A percentile compares a stretch with the other conserved stretches of the same genome.
phyloP scores from a whole-genome alignment of 2,888 invertebrate genomes.

The Acleris sparsana region DNA sequence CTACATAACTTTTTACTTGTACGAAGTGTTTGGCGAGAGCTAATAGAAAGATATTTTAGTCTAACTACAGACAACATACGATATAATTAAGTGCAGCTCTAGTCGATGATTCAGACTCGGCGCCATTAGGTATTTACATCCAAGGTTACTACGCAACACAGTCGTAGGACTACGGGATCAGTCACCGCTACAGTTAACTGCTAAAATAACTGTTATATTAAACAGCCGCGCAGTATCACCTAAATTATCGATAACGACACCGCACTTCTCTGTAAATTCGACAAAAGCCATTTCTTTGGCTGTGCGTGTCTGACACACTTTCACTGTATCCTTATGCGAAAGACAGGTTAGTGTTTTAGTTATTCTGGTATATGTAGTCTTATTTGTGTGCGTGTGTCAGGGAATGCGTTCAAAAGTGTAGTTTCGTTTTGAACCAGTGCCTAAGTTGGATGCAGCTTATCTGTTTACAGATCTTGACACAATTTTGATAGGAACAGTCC shows the following conservation, averaged over 20 bases:
- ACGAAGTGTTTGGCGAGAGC: too few relatives aligned
- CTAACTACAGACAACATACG: constrained; percentile 26
- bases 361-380: background rate
- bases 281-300: constrained; percentile 25
- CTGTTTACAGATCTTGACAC: constrained; percentile 77
- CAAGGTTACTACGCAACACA: constrained; percentile 48
- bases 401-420: constrained; percentile 22
- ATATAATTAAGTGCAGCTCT: constrained; percentile 47
- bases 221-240: constrained; percentile 23
- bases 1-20: too few relatives aligned
- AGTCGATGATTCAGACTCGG: constrained; percentile 49
- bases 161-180: constrained; percentile 30
- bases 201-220: constrained; percentile 37
- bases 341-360: constrained; percentile 27
- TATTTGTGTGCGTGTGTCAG: constrained; percentile 9
- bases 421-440: constrained; percentile 7
- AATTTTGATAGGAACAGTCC: constrained; percentile 65
- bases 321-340: constrained; percentile 17
- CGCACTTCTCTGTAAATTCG: constrained; percentile 24
- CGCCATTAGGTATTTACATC: constrained; percentile 44
- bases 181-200: constrained; percentile 38
- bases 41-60: background rate
- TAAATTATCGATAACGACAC: constrained; percentile 30
- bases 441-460: constrained; percentile 51
- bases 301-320: constrained; percentile 18